Evolutionary conservation across 2,113 vertebrate species (phyloP), one percentile per base, ranked within the genome.

Genomic region (Melospiza melodia): DNA sequence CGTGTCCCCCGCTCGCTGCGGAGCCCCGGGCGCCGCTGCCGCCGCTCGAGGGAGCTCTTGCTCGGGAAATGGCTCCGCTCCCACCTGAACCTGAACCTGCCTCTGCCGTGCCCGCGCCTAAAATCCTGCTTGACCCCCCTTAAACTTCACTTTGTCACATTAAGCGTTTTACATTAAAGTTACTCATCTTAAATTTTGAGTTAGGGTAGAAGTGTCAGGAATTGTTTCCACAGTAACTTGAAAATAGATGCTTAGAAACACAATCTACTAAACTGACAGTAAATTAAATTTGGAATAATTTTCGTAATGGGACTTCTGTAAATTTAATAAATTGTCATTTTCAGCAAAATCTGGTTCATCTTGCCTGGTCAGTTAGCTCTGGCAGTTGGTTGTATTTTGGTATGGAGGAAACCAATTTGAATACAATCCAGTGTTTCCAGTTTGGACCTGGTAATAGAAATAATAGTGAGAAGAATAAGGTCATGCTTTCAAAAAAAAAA

Each of bases 1-100:
- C 18, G 15, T 9, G 63, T n/a, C 5, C 37, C 28, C 24, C 2
- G 33, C 78, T 39, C 39, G 9, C n/a, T 20, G 33, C 39, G 17
- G 12, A 16, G 66, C 5, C 37, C 13, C 58, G 1, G 12, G 25
- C 16, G 55, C 35, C 27, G 55, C 82, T 16, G 54, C 14, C 4
- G 58, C 37, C 55, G 65, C 88, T 20, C 88, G 96, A 84, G 88
- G 94, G 97, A 61, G 93, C 89, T 58, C 72, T 86, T 83, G 93
- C 58, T 65, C 41, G 66, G 30, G 16, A 37, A 69, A 84, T 90
- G 13, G 4, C 11, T 28, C 30, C 11, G 1, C 24, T 77, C 43
- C 23, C 35, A 5, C 28, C 22, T 2, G 9, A 5, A 4, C 4
- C 11, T 13, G 37, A 37, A 37, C 37, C 37, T 39, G 27, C 35